Percentiles rank a stretch among this genome's conserved stretches.
These are phyloP conservation scores for Thermophis baileyi DNA, from an alignment of 2,113 vertebrate genomes.

Conservation along the genomic window DNA sequence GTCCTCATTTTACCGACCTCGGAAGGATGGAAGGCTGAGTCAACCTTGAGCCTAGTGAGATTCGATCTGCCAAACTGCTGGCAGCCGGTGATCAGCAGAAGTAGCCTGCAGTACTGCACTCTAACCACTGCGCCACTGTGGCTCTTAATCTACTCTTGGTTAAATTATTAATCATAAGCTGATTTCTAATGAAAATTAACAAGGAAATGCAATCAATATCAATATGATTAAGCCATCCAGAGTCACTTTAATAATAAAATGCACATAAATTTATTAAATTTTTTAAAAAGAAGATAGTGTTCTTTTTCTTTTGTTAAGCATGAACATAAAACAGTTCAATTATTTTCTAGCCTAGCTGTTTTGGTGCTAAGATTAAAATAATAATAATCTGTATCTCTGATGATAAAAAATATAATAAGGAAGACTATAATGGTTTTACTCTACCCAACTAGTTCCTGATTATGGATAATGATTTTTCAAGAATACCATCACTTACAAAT, in stretches of 20 bases:
- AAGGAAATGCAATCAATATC: slow-evolving; percentile 28
- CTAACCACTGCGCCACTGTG: too few relatives aligned
- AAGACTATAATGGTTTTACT: background rate
- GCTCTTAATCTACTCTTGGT: background rate
- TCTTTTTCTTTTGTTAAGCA: slow-evolving; percentile 34
- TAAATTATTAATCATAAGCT: slow-evolving; percentile 18
- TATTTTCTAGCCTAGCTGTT: background rate
- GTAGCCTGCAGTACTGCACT: too few relatives aligned
- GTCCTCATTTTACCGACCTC: too few relatives aligned
- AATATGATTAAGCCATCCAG: background rate
- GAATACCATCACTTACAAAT: slow-evolving; percentile 29
- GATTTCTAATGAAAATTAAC: slow-evolving; percentile 21
- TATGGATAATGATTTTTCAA: slow-evolving; percentile 4
- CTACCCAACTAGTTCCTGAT: background rate
- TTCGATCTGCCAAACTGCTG: too few relatives aligned
- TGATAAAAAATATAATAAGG: background rate
- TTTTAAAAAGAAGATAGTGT: background rate
- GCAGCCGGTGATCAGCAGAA: too few relatives aligned
- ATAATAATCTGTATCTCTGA: background rate
- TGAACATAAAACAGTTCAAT: slow-evolving; percentile 33
- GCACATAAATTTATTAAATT: background rate
- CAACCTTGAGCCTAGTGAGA: too few relatives aligned
- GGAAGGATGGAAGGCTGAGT: too few relatives aligned
- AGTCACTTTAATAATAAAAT: background rate
- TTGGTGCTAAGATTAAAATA: background rate